Conservation (phyloP, 2,797 vertebrate species). For the Gymnoscopelus braueri region DNA sequence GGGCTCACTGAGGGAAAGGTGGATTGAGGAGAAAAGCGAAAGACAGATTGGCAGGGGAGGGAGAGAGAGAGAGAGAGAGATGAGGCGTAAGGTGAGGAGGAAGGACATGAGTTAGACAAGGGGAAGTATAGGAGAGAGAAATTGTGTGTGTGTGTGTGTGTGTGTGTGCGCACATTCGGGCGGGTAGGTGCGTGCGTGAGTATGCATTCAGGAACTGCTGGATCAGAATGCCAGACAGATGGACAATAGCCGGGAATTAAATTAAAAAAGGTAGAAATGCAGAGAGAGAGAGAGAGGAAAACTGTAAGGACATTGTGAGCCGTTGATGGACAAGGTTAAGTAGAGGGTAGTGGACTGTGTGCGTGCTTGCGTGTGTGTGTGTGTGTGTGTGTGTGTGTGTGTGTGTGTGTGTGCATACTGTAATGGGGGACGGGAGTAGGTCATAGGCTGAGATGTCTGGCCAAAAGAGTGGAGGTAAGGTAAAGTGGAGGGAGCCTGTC, state of each 20-base stretch:
- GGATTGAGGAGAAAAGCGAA: constrained; percentile 27
- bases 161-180: too few species aligned
- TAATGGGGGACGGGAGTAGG: too few species aligned
- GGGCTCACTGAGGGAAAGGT: constrained; percentile 30
- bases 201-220: too few species aligned
- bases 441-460: too few species aligned
- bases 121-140: constrained; percentile 7
- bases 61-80: constrained; percentile 20
- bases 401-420: constrained; percentile 12
- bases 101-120: constrained; percentile 39
- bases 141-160: background rate
- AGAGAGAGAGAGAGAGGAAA: constrained; percentile 7
- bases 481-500: too few species aligned
- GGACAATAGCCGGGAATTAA: too few species aligned
- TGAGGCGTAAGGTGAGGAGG: constrained; percentile 19
- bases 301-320: constrained; percentile 18
- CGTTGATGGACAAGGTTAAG: constrained; percentile 45
- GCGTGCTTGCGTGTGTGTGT: background rate
- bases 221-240: too few species aligned
- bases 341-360: constrained; percentile 32
- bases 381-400: constrained; percentile 7
- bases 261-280: background rate
- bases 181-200: too few species aligned
- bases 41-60: constrained; percentile 11
- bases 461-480: too few species aligned